phyloP scores from a whole-genome alignment of 1,140 invertebrate species.

The Drosophila pectinifera region DNA sequence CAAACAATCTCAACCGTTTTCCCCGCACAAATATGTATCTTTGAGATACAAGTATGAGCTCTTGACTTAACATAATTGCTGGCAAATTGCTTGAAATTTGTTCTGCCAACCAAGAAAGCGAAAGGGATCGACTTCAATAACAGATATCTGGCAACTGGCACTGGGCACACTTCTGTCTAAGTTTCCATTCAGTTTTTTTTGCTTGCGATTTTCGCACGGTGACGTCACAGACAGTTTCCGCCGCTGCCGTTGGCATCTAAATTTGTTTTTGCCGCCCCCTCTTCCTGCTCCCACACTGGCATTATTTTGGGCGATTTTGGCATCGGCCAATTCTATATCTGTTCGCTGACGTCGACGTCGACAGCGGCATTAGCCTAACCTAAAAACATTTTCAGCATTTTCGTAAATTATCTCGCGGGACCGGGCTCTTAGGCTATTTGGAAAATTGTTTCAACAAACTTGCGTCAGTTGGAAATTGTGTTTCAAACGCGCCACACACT shows the following conservation, averaged over 20 bases:
- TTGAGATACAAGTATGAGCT: conserved; percentile 27
- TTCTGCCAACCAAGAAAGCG: conserved; percentile 41
- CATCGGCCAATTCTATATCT: conserved; percentile 48
- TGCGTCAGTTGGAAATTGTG: conserved; percentile 80
- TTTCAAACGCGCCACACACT: conserved; percentile 70
- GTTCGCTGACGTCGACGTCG: conserved; percentile 33
- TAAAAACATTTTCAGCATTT: conserved; percentile 70
- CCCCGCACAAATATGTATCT: conserved; percentile 23
- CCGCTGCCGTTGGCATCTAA: conserved; percentile 52
- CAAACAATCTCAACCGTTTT: conserved; percentile 1
- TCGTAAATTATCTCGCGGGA: conserved; percentile 68
- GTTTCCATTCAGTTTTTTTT: conserved; percentile 22
- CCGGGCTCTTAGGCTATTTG: conserved; percentile 75
- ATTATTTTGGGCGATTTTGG: conserved; percentile 78
- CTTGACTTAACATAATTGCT: conserved; percentile 41
- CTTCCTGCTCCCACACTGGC: conserved; percentile 44
- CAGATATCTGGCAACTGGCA: conserved; percentile 52
- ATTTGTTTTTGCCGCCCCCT: conserved; percentile 42
- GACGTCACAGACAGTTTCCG: conserved; percentile 71
- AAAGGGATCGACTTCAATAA: conserved; percentile 56
- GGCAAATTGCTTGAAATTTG: conserved; percentile 60
- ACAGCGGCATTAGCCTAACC: conserved; percentile 70
- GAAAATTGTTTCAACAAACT: conserved; percentile 78
- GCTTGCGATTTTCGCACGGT: conserved; percentile 15
- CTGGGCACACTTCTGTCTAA: conserved; percentile 68